These are phyloP conservation scores for Nylanderia fulva DNA, from an alignment of 1,140 invertebrate species.

Conservation along the genomic window DNA sequence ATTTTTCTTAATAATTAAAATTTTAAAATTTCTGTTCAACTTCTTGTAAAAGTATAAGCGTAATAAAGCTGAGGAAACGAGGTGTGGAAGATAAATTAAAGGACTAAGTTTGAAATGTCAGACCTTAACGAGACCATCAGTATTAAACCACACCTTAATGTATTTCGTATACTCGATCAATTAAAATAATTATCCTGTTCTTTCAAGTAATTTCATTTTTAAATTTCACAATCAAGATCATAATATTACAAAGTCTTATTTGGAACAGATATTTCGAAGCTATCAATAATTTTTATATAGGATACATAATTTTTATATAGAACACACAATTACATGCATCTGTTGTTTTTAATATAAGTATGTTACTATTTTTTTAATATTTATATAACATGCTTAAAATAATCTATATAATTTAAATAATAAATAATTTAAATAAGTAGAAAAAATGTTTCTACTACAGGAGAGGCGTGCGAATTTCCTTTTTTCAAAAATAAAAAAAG, in stretches of 20 bases:
- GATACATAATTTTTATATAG: too few relatives aligned
- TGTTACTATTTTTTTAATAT: background rate
- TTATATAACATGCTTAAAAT: too few relatives aligned
- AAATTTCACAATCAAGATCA: slow-evolving; percentile 25
- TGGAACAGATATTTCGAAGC: background rate
- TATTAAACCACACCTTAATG: slow-evolving; percentile 46
- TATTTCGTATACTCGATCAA: slow-evolving; percentile 57
- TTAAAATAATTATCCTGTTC: slow-evolving; percentile 37
- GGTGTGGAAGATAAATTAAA: background rate
- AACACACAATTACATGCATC: too few relatives aligned
- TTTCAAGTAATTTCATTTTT: slow-evolving; percentile 34
- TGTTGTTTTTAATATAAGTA: too few relatives aligned
- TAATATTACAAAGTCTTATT: background rate
- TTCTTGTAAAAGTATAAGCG: background rate
- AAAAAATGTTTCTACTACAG: background rate
- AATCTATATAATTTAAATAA: background rate
- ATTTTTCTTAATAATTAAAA: too few relatives aligned
- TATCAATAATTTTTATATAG: background rate
- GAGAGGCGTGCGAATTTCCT: background rate
- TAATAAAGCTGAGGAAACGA: background rate
- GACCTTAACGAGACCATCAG: slow-evolving; percentile 3
- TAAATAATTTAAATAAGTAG: background rate
- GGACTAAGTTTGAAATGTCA: slow-evolving; percentile 22
- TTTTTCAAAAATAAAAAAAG: slow-evolving; percentile 9
- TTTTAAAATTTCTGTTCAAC: background rate